Conservation (phyloP, 2,888 invertebrate genomes). For the Nezara viridula region DNA sequence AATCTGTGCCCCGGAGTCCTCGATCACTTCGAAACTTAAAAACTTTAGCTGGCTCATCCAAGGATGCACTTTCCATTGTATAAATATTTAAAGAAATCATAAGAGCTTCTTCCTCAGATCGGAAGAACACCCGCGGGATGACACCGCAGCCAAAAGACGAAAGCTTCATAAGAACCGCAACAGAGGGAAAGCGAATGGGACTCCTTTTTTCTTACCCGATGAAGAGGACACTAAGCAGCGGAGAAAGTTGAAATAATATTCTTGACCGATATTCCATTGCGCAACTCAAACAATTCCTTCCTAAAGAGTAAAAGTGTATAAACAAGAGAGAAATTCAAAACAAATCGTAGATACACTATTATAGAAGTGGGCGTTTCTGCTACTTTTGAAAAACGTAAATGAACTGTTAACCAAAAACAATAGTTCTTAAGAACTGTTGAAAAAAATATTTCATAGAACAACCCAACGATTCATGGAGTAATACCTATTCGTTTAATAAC, state of each 20-base stretch:
- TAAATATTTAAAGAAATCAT: slow-evolving; percentile 16
- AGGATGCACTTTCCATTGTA: background rate
- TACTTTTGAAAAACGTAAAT: no score
- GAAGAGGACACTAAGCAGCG: background rate
- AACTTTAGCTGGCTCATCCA: background rate
- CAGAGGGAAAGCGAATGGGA: slow-evolving; percentile 1
- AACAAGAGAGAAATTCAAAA: background rate
- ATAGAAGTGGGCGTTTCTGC: no score
- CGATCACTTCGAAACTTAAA: no score
- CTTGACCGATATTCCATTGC: background rate
- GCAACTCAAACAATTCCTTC: background rate
- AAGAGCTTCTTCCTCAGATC: background rate
- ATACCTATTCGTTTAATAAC: no score
- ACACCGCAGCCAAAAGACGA: background rate
- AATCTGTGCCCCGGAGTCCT: no score
- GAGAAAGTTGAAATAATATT: background rate
- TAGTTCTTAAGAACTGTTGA: no score
- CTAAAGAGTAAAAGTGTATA: background rate
- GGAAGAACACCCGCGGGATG: background rate
- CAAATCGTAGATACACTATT: no score
- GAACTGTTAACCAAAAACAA: no score
- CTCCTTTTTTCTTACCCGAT: background rate
- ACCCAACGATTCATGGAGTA: no score
- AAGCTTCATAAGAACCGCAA: slow-evolving; percentile 8
- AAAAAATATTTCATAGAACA: no score